Base-by-base conservation (phyloP, 2,888 invertebrate genomes). In the Drosophila kokeensis region DNA sequence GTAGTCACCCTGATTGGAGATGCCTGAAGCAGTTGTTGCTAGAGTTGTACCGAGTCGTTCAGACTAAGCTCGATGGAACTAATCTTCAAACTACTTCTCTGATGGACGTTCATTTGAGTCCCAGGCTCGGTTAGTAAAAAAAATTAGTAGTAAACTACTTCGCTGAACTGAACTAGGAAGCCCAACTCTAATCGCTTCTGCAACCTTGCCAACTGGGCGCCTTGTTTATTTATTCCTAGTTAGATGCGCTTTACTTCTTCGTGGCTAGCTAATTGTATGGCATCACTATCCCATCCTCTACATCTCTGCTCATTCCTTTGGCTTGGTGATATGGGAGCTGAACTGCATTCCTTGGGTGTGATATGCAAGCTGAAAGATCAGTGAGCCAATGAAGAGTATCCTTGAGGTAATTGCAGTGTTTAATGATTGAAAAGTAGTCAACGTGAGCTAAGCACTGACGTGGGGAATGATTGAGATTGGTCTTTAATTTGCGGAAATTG, bases 171-270 rank as follows among this genome's bases (percentile, higher is more conserved):
- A 54, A 54, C 53, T 24, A 10, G 6, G 24, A 24, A 8, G 18
- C 15, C 13, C 53, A 54, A 24, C 53, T 36, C 53, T 36, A 36
- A 53, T 53, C 24, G 53, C 48, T 29, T 52, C 49, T 65, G 70
- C 79, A 68, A 59, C 49, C 57, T 66, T 65, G 61, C 45, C n/a
- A 45, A 24, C 64, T 65, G 81, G 79, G 86, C 82, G 85, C 76
- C 85, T 85, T 85, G 85, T 87, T 85, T 85, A 87, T 87, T 85
- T 85, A 85, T 85, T 87, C 81, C 85, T 85, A 87, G 87, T 85
- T 85, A 87, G 85, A 79, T 66, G 76, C 81, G 76, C 85, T 77
- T 82, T 82, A 81, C 71, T 87, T 83, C 63, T 55, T 65, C 72
- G 73, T 79, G 79, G 70, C 67, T 79, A 83, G 81, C 82, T 87